A percentile compares a stretch with the other conserved stretches of the same genome.
phyloP scores from a whole-genome alignment of 2,113 vertebrate species.

The Potamarius usumacintae region DNA sequence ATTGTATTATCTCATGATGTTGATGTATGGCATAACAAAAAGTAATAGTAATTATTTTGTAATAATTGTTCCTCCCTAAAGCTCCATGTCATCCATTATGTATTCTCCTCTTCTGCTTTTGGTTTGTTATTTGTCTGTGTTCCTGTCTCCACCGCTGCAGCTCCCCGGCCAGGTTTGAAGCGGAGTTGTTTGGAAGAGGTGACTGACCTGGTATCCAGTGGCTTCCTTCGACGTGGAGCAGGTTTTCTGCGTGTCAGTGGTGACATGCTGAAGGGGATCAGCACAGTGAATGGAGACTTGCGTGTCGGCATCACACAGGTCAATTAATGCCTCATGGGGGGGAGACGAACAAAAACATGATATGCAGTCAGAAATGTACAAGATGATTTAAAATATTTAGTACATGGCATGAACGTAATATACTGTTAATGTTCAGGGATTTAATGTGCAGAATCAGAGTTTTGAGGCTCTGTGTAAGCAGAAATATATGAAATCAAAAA shows the following conservation, averaged over 20 bases:
- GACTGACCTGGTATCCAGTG: conserved; percentile 84
- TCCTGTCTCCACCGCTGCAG: conserved; percentile 34
- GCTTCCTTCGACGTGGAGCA: conserved; percentile 86
- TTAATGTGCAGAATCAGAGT: no score
- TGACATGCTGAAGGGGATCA: conserved; percentile 89
- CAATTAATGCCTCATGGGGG: not conserved
- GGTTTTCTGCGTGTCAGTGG: conserved; percentile 89
- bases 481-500: no score
- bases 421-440: no score
- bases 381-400: no score
- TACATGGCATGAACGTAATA: no score
- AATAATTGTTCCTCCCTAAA: not conserved
- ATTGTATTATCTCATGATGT: not conserved
- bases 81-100: not conserved
- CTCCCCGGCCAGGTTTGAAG: conserved; percentile 67
- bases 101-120: not conserved
- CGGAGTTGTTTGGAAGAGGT: conserved; percentile 82
- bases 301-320: conserved; percentile 93
- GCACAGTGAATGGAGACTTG: conserved; percentile 83
- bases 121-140: not conserved
- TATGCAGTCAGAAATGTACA: no score
- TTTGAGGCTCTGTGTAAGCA: no score
- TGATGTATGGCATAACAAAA: not conserved
- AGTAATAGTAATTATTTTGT: not conserved
- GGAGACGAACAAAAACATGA: no score